These are phyloP conservation scores for Remorina albescens DNA, from an alignment of 2,797 vertebrate genomes.

Conservation along the genomic window DNA sequence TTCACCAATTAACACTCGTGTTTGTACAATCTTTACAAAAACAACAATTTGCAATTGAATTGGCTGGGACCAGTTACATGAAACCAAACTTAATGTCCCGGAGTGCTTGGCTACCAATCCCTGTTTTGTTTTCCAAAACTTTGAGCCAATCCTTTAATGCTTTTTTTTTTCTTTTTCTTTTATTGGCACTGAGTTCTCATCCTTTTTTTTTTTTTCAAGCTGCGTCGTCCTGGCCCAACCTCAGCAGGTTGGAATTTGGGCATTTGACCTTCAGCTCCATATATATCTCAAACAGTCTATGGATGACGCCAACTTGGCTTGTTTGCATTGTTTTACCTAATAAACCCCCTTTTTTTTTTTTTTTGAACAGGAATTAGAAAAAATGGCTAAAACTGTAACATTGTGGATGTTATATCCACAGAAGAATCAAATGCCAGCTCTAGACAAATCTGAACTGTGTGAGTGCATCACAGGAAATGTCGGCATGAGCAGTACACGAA, in stretches of 20 bases:
- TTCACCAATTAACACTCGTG: background rate
- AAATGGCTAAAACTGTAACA: background rate
- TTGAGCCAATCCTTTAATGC: background rate
- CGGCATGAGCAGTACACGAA: background rate
- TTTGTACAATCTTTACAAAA: background rate
- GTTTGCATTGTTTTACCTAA: background rate
- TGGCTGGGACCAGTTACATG: background rate
- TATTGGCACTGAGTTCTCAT: background rate
- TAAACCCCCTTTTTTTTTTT: background rate
- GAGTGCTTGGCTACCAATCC: no score
- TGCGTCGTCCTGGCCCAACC: background rate
- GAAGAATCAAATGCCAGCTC: background rate
- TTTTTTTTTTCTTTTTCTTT: background rate
- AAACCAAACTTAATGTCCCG: background rate
- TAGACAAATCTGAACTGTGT: background rate
- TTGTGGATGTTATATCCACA: background rate
- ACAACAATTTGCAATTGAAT: background rate
- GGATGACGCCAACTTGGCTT: no score
- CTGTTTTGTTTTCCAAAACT: background rate
- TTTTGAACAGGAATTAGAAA: background rate
- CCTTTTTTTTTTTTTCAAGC: background rate
- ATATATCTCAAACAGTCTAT: no score
- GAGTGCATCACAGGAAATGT: background rate
- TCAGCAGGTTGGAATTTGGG: constrained; percentile 33
- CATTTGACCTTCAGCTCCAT: constrained; percentile 44